phyloP scores from a whole-genome alignment of 2,113 vertebrate species.

The Menura novaehollandiae region DNA sequence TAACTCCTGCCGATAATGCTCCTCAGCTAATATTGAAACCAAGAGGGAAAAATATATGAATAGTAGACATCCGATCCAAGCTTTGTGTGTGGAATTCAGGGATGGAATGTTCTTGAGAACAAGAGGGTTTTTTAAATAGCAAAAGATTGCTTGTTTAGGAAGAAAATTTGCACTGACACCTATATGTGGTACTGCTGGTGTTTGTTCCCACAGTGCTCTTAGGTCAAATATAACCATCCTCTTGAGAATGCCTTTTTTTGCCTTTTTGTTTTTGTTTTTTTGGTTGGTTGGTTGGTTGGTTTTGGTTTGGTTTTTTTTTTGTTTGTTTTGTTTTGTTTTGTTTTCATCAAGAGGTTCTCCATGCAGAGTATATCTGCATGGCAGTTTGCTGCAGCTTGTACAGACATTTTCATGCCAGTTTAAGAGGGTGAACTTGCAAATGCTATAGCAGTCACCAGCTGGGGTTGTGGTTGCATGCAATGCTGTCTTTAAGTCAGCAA shows the following conservation, averaged over 20 bases:
- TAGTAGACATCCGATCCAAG: conserved; percentile 66
- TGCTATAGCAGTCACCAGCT: rapidly evolving
- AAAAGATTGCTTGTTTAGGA: conserved; percentile 29
- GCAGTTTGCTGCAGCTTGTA: background rate
- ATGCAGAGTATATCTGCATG: background rate
- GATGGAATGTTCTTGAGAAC: conserved; percentile 60
- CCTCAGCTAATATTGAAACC: conserved; percentile 54
- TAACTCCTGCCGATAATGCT: conserved; percentile 47
- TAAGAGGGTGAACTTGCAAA: background rate
- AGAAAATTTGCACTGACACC: conserved; percentile 26
- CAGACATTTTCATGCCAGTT: background rate
- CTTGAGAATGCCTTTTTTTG: background rate
- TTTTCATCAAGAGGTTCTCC: background rate
- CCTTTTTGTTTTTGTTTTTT: too few species aligned
- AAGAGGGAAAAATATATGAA: conserved; percentile 56
- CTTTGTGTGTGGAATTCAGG: conserved; percentile 35
- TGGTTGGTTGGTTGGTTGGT: too few species aligned
- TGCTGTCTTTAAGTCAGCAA: background rate
- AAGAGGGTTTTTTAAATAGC: conserved; percentile 18
- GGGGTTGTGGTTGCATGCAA: background rate
- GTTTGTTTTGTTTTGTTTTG: background rate
- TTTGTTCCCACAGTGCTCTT: background rate
- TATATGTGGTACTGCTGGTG: background rate
- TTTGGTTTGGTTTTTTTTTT: too few species aligned
- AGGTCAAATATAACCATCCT: background rate